Evolutionary conservation across 1,140 invertebrate genomes (phyloP).

Genomic region (Homalodisca vitripennis): DNA sequence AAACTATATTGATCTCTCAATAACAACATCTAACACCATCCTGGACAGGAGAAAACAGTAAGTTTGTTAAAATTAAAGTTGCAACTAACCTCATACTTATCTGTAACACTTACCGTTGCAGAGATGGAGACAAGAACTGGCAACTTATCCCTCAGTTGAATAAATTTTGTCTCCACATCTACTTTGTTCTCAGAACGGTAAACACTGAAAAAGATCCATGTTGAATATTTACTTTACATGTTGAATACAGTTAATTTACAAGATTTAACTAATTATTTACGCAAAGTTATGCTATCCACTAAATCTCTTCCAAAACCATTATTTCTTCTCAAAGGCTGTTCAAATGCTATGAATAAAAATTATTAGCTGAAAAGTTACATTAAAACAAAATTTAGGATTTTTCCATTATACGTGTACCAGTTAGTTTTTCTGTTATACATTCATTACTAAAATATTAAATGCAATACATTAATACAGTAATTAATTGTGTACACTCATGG

Average conservation of each 20-base stretch:
- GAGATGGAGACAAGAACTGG: conserved; percentile 66
- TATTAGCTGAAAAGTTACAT: not conserved
- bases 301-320: not conserved
- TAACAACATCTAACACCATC: too few relatives aligned
- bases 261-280: not conserved
- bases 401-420: too few relatives aligned
- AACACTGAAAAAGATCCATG: conserved; percentile 59
- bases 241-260: not conserved
- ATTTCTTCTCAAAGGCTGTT: not conserved
- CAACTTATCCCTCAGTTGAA: conserved; percentile 68
- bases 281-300: not conserved
- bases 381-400: not conserved
- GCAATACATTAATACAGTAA: too few relatives aligned
- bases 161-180: conserved; percentile 66
- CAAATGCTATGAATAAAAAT: not conserved
- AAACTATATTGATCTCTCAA: too few relatives aligned
- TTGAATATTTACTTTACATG: conserved; percentile 26
- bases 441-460: too few relatives aligned
- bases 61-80: too few relatives aligned
- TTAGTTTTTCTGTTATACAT: too few relatives aligned
- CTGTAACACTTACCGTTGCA: conserved; percentile 66
- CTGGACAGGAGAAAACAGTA: too few relatives aligned
- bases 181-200: conserved; percentile 64
- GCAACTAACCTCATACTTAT: too few relatives aligned
- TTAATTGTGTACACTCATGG: too few relatives aligned